Evolutionary conservation across 2,113 vertebrate species (phyloP), one percentile per base, ranked within the genome.

Genomic region (Leucosticte australis): DNA sequence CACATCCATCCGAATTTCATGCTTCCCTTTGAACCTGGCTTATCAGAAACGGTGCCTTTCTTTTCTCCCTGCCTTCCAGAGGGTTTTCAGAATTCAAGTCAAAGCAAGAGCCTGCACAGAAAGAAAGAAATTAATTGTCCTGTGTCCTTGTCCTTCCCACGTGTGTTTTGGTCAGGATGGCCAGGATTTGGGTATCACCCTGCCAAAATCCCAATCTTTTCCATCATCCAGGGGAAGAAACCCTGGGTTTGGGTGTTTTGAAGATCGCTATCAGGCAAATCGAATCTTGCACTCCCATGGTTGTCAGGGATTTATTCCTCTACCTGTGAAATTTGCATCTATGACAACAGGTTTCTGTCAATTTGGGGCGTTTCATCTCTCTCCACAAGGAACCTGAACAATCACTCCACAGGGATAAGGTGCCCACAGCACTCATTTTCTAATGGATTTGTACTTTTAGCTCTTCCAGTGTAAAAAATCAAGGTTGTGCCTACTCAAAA

Each of bases 1-100:
- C 67, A 55, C 92, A 90, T 81, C 88, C 87, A 95, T 39, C 56
- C 57, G 17, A 76, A 81, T 97, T 97, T 95, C 87, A 95, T 89
- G 80, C 79, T 90, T 84, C 24, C 57, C 90, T 97, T 96, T 96
- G 95, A 97, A 97, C 70, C 49, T 18, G 0, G 60, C 75, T 92
- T 95, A 97, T 93, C 56, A 1, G 68, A 68, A 79, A 75, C 0
- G 10, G 47, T 47, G 7, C 20, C 46, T 90, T 94, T 52, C 62
- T 78, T 68, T 85, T 35, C 55, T 52, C 39, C 39, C 83, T 89
- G 87, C 67, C 60, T 89, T 47, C 50, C 4, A 9, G 75, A 78
- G 68, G 64, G 59, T 35, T 93, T 91, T 63, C 0, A 0, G 89
- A 83, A 78, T 85, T 92, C 55, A 30, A 69, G 83, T 92, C 75